Conservation (phyloP, 2,113 vertebrate species). For the Takifugu flavidus region DNA sequence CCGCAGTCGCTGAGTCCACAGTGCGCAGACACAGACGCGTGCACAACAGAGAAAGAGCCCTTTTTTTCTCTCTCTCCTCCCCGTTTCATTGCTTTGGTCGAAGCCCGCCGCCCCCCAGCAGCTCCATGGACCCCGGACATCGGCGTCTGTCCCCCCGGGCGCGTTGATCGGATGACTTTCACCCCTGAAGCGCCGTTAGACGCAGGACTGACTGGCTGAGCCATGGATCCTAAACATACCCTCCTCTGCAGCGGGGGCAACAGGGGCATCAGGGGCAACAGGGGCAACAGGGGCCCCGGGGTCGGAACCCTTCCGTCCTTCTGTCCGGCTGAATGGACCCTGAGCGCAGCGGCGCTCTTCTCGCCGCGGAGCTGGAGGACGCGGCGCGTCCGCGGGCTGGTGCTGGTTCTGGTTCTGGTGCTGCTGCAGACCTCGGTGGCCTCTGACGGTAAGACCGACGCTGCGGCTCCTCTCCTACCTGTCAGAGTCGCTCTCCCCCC, state of each 20-base stretch:
- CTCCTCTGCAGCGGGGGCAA: conserved; percentile 33
- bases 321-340: conserved; percentile 41
- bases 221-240: conserved; percentile 75
- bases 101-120: conserved; percentile 21
- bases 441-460: conserved; percentile 65
- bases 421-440: conserved; percentile 66
- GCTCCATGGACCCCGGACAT: conserved; percentile 63
- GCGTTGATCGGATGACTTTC: conserved; percentile 72
- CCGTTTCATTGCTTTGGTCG: background rate
- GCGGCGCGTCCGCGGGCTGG: conserved; percentile 38
- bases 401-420: conserved; percentile 71
- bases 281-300: conserved; percentile 4
- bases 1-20: conserved; percentile 38
- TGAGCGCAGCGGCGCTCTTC: conserved; percentile 20
- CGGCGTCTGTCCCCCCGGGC: conserved; percentile 51
- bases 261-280: conserved; percentile 27
- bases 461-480: conserved; percentile 31
- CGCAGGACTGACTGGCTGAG: conserved; percentile 66
- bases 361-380: conserved; percentile 42
- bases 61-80: background rate
- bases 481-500: conserved; percentile 17
- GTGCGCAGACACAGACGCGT: conserved; percentile 27
- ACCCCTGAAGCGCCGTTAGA: conserved; percentile 58
- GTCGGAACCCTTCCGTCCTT: conserved; percentile 17
- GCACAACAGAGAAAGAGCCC: background rate